Conservation (phyloP, 2,113 vertebrate genomes). For the Sceloporus undulatus region DNA sequence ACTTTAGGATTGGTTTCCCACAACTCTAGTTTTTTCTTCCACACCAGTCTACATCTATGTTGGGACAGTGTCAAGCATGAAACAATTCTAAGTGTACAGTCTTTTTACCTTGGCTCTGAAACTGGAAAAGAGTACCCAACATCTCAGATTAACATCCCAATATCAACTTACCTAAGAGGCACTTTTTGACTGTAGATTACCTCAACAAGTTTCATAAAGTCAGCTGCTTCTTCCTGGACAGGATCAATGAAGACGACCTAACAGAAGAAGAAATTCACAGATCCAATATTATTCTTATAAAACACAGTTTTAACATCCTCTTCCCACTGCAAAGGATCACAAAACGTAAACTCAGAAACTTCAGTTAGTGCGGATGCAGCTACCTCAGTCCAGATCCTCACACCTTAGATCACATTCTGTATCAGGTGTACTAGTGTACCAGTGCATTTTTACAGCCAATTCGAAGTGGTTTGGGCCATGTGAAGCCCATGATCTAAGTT, state of each 20-base stretch:
- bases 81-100: neutral
- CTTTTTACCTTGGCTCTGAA: neutral
- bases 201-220: constrained; percentile 89
- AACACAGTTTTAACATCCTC: constrained; percentile 39
- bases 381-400: neutral
- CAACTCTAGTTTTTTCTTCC: neutral
- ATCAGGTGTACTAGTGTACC: neutral
- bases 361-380: neutral
- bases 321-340: neutral
- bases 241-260: constrained; percentile 95
- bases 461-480: neutral
- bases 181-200: constrained; percentile 90
- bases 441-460: neutral
- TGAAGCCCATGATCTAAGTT: neutral
- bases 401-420: neutral
- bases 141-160: neutral
- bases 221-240: constrained; percentile 82
- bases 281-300: constrained; percentile 40
- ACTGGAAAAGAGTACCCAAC: neutral
- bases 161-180: constrained; percentile 87
- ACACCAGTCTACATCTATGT: neutral
- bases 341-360: neutral
- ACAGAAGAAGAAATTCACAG: constrained; percentile 53
- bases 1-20: neutral
- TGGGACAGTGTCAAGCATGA: neutral